These are phyloP conservation scores for Drosophila nasuta DNA, from an alignment of 1,140 invertebrate genomes.

Conservation along the genomic window DNA sequence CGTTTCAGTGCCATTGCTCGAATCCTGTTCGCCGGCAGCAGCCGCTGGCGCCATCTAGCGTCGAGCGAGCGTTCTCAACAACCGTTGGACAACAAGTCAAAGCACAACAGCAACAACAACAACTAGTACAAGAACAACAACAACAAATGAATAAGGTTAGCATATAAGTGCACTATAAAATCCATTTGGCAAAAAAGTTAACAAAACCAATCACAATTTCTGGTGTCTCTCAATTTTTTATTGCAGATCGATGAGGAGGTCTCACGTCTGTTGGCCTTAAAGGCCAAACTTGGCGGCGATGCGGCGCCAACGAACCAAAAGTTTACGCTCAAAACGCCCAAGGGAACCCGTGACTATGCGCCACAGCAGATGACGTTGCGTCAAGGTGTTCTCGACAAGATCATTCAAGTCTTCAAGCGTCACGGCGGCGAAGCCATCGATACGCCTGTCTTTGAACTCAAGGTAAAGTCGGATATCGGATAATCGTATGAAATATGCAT, in stretches of 20 bases:
- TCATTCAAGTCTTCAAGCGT: constrained; percentile 96
- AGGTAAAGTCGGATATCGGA: constrained; percentile 87
- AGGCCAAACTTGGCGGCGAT: constrained; percentile 89
- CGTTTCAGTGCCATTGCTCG: constrained; percentile 72
- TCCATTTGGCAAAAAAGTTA: neutral
- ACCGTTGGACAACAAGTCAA: constrained; percentile 50
- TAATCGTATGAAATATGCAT: neutral
- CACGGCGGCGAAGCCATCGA: constrained; percentile 99
- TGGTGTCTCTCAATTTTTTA: constrained; percentile 16
- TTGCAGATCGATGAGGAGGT: constrained; percentile 93
- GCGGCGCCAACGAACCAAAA: constrained; percentile 87
- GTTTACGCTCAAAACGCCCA: constrained; percentile 95
- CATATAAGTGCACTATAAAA: constrained; percentile 64
- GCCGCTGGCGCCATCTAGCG: constrained; percentile 65
- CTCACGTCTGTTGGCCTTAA: constrained; percentile 91
- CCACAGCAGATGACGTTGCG: constrained; percentile 97
- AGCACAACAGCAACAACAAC: constrained; percentile 63
- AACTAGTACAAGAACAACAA: constrained; percentile 64
- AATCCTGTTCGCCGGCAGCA: constrained; percentile 42
- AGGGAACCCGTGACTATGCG: constrained; percentile 98
- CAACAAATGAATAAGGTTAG: constrained; percentile 83
- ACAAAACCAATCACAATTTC: constrained; percentile 11
- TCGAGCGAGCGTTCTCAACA: constrained; percentile 54
- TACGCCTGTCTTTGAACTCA: constrained; percentile 99
- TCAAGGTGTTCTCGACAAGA: constrained; percentile 94